A percentile compares a stretch with the other conserved stretches of the same genome.
These are phyloP conservation scores for Unio delphinus DNA, from an alignment of 2,888 invertebrate genomes.

Conservation along the genomic window DNA sequence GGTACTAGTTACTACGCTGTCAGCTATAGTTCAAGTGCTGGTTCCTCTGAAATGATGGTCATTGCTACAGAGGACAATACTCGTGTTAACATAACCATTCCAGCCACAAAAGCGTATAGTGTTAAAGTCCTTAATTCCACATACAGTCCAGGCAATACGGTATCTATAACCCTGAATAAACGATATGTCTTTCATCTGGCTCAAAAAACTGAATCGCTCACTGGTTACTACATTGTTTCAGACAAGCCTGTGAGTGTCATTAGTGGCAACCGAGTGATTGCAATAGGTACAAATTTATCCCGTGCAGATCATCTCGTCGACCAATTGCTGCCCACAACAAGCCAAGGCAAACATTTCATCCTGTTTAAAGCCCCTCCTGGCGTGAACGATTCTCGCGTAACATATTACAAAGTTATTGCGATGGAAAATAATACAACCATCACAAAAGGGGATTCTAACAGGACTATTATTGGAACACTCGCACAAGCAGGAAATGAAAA, in stretches of 20 bases:
- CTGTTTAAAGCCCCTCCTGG: slow-evolving; percentile 12
- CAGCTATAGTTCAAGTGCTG: slow-evolving; percentile 7
- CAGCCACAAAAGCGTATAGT: slow-evolving; percentile 5
- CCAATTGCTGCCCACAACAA: slow-evolving; percentile 12
- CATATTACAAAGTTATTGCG: slow-evolving; percentile 22
- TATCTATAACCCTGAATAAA: slow-evolving; percentile 15
- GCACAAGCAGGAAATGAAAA: too few relatives aligned
- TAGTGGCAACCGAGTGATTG: slow-evolving; percentile 14
- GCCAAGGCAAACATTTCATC: slow-evolving; percentile 17
- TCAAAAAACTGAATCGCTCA: slow-evolving; percentile 10
- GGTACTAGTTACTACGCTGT: slow-evolving; percentile 15
- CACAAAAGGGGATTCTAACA: not conserved
- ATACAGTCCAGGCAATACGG: slow-evolving; percentile 12
- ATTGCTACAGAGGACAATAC: slow-evolving; percentile 18
- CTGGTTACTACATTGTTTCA: slow-evolving; percentile 14
- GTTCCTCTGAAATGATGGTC: slow-evolving; percentile 21
- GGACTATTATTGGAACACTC: not conserved
- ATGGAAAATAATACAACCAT: slow-evolving; percentile 1
- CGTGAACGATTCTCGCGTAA: slow-evolving; percentile 4
- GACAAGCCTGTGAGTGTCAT: slow-evolving; percentile 18
- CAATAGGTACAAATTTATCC: not conserved
- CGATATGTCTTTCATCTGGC: slow-evolving; percentile 16
- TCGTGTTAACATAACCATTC: slow-evolving; percentile 13
- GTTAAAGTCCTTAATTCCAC: slow-evolving; percentile 6
- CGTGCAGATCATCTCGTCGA: slow-evolving; percentile 9